Evolutionary conservation across 2,888 invertebrate species (phyloP), one percentile per base, ranked within the genome.

Genomic region (Brachylomia viminalis): DNA sequence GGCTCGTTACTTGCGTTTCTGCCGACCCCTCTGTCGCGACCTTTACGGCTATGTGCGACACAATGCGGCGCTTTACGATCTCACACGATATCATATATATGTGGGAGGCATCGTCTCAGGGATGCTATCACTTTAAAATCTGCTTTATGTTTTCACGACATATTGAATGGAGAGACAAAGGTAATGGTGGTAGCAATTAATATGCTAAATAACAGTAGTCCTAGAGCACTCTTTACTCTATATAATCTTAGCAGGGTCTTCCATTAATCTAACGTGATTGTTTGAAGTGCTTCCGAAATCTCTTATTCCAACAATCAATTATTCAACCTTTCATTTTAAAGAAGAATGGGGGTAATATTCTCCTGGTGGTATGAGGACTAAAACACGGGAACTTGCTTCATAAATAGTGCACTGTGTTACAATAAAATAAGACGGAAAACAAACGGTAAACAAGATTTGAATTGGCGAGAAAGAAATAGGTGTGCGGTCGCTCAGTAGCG

Each of bases 21-120:
- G 61, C 72, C 78, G 33, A 71, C 72, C 70, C 75, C 54, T 38
- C 23, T 3, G 56, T 59, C 69, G 70, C 66, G 70, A 69, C 82
- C 85, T 69, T 80, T 75, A 79, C 72, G 72, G 75, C 72, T 56
- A 82, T 61, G 75, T 71, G 66, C 71, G 76, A 75, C 75, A 74
- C 79, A 75, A 65, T 74, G 62, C 68, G 52, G 33, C 33, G 20
- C 58, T 85, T 87, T 86, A 87, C 85, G 77, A 77, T 42, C 69
- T 75, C 61, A 56, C 73, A 77, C 58, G 45, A 72, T 71, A 72
- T 59, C 79, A 66, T 72, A 69, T 58, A 58, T 49, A 11, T 54
- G 69, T 56, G 49, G 13, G 66, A n/a, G 33, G 62, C 61, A 27
- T 49, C 67, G 62, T 38, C 56, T 58, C 64, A 27, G 38, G 49